Conservation (phyloP, 53 echinoderm and acorn worm genomes). For the Apostichopus leukothele region DNA sequence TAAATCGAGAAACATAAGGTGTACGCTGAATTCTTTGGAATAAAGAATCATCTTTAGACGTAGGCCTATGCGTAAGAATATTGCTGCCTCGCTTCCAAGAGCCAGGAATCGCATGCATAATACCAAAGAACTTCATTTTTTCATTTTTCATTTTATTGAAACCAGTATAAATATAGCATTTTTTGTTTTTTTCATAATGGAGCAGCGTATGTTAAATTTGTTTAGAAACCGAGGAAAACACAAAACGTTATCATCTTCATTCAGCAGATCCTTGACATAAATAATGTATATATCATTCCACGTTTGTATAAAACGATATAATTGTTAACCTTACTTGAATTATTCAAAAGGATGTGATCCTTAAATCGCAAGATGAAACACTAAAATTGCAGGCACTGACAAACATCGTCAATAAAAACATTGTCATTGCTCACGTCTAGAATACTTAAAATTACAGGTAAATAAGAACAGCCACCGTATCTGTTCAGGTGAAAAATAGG, state of each 20-base stretch:
- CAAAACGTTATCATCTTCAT: neutral
- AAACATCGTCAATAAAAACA: neutral
- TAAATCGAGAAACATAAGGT: neutral
- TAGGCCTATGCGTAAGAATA: too few species aligned
- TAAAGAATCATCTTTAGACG: neutral
- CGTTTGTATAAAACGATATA: too few species aligned
- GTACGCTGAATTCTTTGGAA: neutral
- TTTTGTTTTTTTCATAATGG: neutral
- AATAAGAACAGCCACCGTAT: too few species aligned
- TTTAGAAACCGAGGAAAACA: neutral
- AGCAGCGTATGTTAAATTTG: neutral
- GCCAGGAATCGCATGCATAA: neutral
- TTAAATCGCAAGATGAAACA: neutral
- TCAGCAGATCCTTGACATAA: neutral
- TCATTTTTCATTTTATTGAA: too few species aligned
- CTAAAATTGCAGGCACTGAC: neutral
- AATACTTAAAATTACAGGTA: too few species aligned
- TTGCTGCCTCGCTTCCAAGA: too few species aligned
- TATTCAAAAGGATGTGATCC: neutral
- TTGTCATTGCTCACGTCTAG: too few species aligned
- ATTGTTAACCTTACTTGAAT: neutral
- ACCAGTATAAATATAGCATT: too few species aligned
- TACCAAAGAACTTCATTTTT: neutral
- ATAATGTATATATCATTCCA: neutral
- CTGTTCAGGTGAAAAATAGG: too few species aligned